phyloP scores from a whole-genome alignment of 2,113 vertebrate species.

The Spermophilus dauricus region DNA sequence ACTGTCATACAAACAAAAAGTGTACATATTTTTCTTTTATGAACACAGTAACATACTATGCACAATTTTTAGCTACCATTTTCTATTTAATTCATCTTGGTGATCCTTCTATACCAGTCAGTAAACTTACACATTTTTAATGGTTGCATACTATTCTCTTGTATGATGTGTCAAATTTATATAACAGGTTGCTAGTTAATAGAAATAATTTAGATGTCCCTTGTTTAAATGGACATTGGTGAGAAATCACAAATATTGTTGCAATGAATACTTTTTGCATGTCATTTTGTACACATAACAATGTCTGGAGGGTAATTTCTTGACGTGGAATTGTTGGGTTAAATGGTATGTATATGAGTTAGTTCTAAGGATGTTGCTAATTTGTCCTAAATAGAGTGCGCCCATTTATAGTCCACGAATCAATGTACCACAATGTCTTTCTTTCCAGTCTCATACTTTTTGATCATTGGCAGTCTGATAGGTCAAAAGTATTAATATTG shows the following conservation, averaged over 20 bases:
- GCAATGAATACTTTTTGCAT: background rate
- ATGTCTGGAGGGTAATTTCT: background rate
- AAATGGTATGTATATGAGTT: background rate
- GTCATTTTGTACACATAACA: background rate
- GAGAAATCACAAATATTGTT: background rate
- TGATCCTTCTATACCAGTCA: background rate
- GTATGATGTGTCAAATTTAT: background rate
- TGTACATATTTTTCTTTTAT: background rate
- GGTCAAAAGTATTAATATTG: background rate
- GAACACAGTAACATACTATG: background rate
- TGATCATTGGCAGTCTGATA: background rate
- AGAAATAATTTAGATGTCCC: background rate
- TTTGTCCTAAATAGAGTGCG: background rate
- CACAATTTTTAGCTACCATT: background rate
- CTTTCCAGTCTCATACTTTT: background rate
- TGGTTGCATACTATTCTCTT: background rate
- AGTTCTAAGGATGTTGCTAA: background rate
- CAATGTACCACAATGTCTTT: background rate
- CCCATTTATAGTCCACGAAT: background rate
- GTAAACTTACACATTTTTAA: background rate
- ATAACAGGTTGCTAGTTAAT: background rate
- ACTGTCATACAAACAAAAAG: background rate
- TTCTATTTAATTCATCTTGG: background rate
- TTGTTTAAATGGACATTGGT: background rate
- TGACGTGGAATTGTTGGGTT: background rate